These are phyloP conservation scores for Acrobeloides nanus DNA, from an alignment of 2,888 invertebrate genomes.

Conservation along the genomic window DNA sequence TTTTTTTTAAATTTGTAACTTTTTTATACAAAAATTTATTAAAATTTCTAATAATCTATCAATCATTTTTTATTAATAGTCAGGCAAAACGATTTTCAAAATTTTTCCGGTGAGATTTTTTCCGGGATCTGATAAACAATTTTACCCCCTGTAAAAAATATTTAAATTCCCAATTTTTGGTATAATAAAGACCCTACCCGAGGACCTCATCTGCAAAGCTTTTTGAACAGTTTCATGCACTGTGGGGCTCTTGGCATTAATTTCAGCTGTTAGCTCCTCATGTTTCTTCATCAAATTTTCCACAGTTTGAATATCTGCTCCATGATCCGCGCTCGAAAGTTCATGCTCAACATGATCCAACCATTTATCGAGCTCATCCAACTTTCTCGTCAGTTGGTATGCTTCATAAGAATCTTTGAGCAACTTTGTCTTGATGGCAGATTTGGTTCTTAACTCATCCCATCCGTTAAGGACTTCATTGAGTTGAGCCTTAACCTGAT, in stretches of 20 bases:
- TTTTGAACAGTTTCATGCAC: constrained; percentile 59
- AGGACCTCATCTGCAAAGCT: constrained; percentile 13
- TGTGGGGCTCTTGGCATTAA: constrained; percentile 32
- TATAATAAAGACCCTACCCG: no score
- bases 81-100: no score
- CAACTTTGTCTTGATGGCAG: constrained; percentile 64
- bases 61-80: no score
- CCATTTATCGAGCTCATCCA: constrained; percentile 89
- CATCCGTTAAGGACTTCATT: constrained; percentile 78
- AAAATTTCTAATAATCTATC: background rate
- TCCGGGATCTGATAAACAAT: no score
- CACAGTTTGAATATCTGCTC: constrained; percentile 24
- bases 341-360: constrained; percentile 73
- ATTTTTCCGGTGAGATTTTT: no score
- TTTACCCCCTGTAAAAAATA: no score
- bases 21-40: background rate
- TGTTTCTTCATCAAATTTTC: constrained; percentile 52
- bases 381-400: constrained; percentile 57
- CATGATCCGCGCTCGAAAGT: constrained; percentile 69
- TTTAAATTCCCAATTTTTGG: constrained; percentile 4
- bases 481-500: constrained; percentile 66
- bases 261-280: constrained; percentile 54
- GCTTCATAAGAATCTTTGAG: constrained; percentile 48
- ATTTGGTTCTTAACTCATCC: constrained; percentile 70
- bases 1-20: background rate